Evolutionary conservation across 2,888 invertebrate species (phyloP), one percentile per base, ranked within the genome.

Genomic region (Neoascia interrupta): DNA sequence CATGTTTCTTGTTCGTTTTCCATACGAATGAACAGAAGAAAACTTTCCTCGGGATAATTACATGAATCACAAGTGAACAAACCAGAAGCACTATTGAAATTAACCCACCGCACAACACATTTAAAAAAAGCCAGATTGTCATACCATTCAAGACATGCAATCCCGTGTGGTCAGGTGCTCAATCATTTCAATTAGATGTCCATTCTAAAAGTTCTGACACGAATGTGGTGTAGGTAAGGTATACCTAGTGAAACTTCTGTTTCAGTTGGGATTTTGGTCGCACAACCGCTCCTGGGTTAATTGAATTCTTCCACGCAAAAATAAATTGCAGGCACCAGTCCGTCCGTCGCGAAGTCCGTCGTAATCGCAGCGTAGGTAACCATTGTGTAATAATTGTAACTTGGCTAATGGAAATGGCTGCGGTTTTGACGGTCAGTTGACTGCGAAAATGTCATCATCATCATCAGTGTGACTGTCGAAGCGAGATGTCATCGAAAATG

Each of bases 221-320:
- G 76, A 72, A 79, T 72, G n/a, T n/a, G n/a, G n/a, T n/a, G n/a
- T n/a, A n/a, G n/a, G n/a, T n/a, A n/a, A n/a, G n/a, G n/a, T n/a
- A n/a, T n/a, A n/a, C n/a, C n/a, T n/a, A n/a, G n/a, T n/a, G n/a
- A n/a, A n/a, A n/a, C n/a, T 72, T 37, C 41, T 72, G 54, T 54
- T 66, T 39, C 72, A 23, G 47, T 28, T 4, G 21, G 15, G 19
- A 13, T 28, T 4, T 56, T 36, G 15, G 28, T 11, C n/a, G 28
- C 28, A 31, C 51, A 53, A 60, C 34, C 51, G 58, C 60, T 61
- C 31, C 47, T 47, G n/a, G 45, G 73, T 58, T 79, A 73, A 79
- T 79, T 79, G 79, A 79, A 79, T 73, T 68, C 61, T 73, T 79
- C 73, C 79, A 79, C 66, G 79, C 79, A 79, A 66, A 79, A 73